Evolutionary conservation across 1,140 invertebrate species (phyloP).

Genomic region (Pentalonia nigronervosa): DNA sequence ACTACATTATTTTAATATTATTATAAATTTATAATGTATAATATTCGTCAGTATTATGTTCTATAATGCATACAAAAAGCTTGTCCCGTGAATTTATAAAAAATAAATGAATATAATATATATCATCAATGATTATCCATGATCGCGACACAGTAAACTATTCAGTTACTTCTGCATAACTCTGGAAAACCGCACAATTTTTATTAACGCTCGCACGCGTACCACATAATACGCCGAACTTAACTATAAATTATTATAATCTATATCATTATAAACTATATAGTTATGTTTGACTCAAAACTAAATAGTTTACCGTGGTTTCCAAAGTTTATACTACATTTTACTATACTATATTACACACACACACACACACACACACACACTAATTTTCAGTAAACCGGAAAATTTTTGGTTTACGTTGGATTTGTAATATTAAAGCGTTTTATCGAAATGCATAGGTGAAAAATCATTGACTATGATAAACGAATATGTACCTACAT

Average conservation of each 20-base stretch:
- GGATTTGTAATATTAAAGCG: background rate
- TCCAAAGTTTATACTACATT: background rate
- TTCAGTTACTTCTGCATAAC: background rate
- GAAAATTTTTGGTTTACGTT: background rate
- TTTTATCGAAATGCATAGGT: background rate
- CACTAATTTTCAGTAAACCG: background rate
- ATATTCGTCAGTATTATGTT: no score
- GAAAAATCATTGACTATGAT: background rate
- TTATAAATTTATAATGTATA: no score
- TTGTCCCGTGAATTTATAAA: no score
- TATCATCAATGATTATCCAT: background rate
- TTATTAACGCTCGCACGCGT: background rate
- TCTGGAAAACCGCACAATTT: background rate
- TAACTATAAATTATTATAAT: background rate
- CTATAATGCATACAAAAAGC: no score
- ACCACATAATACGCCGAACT: background rate
- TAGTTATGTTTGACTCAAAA: background rate
- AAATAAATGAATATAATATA: no score
- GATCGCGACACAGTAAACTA: background rate
- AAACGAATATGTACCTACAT: background rate
- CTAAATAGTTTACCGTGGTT: background rate
- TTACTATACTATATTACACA: no score
- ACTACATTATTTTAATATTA: no score
- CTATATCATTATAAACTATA: background rate
- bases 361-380: background rate